Evolutionary conservation across 1,140 invertebrate genomes (phyloP).

Genomic region (Drosophila ercepeae): DNA sequence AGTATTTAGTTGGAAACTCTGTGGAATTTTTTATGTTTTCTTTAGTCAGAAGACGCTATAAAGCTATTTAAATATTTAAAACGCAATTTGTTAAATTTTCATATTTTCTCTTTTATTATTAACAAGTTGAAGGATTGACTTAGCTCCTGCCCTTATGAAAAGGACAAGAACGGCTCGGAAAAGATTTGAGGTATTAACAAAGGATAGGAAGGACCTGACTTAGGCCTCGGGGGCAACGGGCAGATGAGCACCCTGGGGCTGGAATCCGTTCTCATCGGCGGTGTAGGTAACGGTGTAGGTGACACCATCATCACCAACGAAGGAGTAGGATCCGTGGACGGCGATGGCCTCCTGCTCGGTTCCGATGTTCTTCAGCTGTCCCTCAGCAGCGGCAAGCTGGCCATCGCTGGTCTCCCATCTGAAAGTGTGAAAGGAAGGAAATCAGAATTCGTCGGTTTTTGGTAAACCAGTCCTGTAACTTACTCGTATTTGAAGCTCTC

Average conservation of each 20-base stretch:
- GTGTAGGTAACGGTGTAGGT: conserved; percentile 87
- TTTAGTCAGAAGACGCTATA: background rate
- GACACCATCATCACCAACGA: conserved; percentile 87
- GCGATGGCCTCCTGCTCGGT: conserved; percentile 78
- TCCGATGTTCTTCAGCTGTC: conserved; percentile 51
- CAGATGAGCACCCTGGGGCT: conserved; percentile 87
- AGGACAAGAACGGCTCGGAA: conserved; percentile 15
- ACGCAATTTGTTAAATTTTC: conserved; percentile 14
- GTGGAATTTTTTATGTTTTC: background rate
- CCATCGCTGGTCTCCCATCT: conserved; percentile 59
- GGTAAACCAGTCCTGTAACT: conserved; percentile 48
- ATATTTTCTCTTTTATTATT: conserved; percentile 35
- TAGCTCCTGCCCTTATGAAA: conserved; percentile 18
- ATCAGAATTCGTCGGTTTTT: background rate
- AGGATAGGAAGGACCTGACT: background rate
- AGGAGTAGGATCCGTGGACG: conserved; percentile 86
- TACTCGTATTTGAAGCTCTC: conserved; percentile 84
- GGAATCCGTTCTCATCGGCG: conserved; percentile 91
- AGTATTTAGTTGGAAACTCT: background rate
- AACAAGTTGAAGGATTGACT: conserved; percentile 28
- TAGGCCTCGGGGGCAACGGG: conserved; percentile 78
- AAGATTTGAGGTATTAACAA: conserved; percentile 8
- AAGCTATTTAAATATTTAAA: background rate
- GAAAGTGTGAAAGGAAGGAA: background rate
- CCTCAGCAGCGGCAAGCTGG: background rate